Evolutionary conservation across 1,140 invertebrate genomes (phyloP).

Genomic region (Drosophila guanche): DNA sequence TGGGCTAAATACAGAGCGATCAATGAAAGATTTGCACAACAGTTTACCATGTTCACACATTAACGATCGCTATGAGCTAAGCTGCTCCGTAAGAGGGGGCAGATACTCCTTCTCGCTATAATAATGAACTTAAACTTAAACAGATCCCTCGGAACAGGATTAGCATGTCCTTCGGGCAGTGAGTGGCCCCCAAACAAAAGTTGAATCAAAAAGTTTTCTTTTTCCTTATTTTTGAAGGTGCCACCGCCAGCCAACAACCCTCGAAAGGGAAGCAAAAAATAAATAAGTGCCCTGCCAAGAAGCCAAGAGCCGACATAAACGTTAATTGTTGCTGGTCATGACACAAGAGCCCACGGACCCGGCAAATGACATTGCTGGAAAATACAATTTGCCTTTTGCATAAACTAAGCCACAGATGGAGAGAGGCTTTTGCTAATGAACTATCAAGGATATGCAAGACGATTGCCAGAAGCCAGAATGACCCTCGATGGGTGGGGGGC

Average conservation of each 20-base stretch:
- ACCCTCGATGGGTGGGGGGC: too few relatives aligned
- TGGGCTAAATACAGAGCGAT: slow-evolving; percentile 31
- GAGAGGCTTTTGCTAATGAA: slow-evolving; percentile 52
- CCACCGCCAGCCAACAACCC: slow-evolving; percentile 35
- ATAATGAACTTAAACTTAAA: too few relatives aligned
- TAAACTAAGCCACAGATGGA: slow-evolving; percentile 32
- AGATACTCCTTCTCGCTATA: too few relatives aligned
- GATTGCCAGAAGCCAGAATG: slow-evolving; percentile 26
- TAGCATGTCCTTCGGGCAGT: slow-evolving; percentile 55
- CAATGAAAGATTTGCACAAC: slow-evolving; percentile 11
- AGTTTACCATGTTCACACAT: slow-evolving; percentile 31
- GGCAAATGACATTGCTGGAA: slow-evolving; percentile 47
- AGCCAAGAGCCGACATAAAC: slow-evolving; percentile 28
- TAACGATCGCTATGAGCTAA: background rate
- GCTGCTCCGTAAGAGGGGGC: too few relatives aligned
- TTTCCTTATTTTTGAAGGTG: slow-evolving; percentile 13
- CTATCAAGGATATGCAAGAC: slow-evolving; percentile 47
- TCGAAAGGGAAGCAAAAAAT: slow-evolving; percentile 14
- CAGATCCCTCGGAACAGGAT: slow-evolving; percentile 46
- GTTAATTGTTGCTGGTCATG: slow-evolving; percentile 73
- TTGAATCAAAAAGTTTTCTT: slow-evolving; percentile 45
- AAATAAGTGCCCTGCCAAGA: slow-evolving; percentile 1
- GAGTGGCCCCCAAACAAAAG: slow-evolving; percentile 43
- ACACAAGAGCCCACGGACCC: slow-evolving; percentile 54
- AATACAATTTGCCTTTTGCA: slow-evolving; percentile 57